phyloP scores from a whole-genome alignment of 2,797 vertebrate species.

The Rhadinocentrus ornatus region DNA sequence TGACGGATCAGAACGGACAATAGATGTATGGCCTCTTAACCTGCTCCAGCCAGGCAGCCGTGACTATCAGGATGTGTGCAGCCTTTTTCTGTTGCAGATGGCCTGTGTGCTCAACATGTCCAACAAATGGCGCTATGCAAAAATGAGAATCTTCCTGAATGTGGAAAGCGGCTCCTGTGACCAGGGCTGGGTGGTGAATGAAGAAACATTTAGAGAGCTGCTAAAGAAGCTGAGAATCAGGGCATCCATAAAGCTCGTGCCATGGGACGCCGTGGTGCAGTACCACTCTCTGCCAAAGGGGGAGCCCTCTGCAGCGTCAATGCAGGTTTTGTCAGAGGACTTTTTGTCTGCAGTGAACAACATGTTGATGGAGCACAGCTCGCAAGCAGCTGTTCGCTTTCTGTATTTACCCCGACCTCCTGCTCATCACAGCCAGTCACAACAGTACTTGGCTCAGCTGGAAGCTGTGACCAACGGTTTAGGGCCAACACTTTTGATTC shows the following conservation, averaged over 20 bases:
- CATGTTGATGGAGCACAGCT: slow-evolving; percentile 85
- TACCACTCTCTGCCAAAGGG: slow-evolving; percentile 24
- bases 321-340: slow-evolving; percentile 62
- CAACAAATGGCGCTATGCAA: slow-evolving; percentile 86
- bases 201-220: slow-evolving; percentile 88
- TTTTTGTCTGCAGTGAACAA: slow-evolving; percentile 84
- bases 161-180: slow-evolving; percentile 84
- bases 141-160: slow-evolving; percentile 90
- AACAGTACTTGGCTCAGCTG: slow-evolving; percentile 85
- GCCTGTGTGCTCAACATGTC: slow-evolving; percentile 95
- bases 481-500: slow-evolving; percentile 90
- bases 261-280: slow-evolving; percentile 86
- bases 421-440: slow-evolving; percentile 72
- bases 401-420: slow-evolving; percentile 91
- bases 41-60: slow-evolving; percentile 84
- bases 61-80: slow-evolving; percentile 88
- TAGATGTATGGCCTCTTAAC: slow-evolving; percentile 94
- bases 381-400: slow-evolving; percentile 87
- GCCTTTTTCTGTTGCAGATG: slow-evolving; percentile 94
- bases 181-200: slow-evolving; percentile 87
- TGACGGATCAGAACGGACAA: slow-evolving; percentile 78
- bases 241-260: slow-evolving; percentile 88
- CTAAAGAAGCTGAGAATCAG: slow-evolving; percentile 89
- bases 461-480: slow-evolving; percentile 85
- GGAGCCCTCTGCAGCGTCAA: slow-evolving; percentile 15